These are phyloP conservation scores for Bombyx mandarina DNA, from an alignment of 1,140 invertebrate genomes.

Conservation along the genomic window DNA sequence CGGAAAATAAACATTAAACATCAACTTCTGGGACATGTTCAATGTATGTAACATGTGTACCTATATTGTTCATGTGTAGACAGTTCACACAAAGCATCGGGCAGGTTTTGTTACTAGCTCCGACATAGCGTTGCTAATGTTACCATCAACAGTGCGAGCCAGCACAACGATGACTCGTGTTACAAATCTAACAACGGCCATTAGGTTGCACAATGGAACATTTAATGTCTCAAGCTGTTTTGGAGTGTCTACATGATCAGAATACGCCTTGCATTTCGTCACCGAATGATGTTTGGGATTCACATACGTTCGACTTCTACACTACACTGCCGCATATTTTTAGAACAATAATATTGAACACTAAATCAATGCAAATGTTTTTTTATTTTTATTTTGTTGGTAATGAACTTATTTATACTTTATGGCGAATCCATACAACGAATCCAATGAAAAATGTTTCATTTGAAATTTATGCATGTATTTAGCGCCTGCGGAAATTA, in stretches of 20 bases:
- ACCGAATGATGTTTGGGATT: conserved; percentile 3
- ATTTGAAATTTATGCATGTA: no score
- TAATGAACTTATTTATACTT: conserved; percentile 5
- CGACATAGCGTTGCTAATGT: background rate
- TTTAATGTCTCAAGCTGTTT: conserved; percentile 31
- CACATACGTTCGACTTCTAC: no score
- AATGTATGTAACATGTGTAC: no score
- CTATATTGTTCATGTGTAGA: no score
- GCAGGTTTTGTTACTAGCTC: conserved; percentile 1
- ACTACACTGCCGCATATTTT: no score
- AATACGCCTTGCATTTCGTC: conserved; percentile 35
- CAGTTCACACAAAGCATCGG: background rate
- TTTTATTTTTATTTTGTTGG: background rate
- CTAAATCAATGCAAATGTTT: background rate
- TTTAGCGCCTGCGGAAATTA: no score
- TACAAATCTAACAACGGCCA: conserved; percentile 29
- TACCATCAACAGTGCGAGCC: background rate
- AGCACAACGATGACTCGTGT: conserved; percentile 15
- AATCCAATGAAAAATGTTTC: no score
- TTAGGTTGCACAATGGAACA: conserved; percentile 46
- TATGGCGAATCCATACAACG: background rate
- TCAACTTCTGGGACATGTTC: no score
- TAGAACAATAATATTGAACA: no score
- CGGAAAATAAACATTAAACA: no score
- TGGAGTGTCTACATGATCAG: conserved; percentile 28